Conservation (phyloP, 2,113 vertebrate species). For the Sinocyclocheilus grahami region DNA sequence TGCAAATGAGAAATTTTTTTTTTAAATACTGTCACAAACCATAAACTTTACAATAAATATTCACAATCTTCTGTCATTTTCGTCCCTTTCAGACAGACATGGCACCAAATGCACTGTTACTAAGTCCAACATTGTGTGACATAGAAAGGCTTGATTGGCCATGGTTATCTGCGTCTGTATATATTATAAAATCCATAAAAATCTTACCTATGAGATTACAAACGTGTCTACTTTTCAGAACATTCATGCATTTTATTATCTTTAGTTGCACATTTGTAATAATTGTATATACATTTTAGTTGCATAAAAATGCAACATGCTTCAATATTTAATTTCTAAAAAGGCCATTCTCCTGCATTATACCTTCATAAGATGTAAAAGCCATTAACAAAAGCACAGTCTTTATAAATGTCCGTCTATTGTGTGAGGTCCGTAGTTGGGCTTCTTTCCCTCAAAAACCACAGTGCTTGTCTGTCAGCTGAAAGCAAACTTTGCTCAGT, state of each 20-base stretch:
- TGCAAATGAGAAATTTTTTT: neutral
- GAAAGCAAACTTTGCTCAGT: neutral
- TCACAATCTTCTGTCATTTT: neutral
- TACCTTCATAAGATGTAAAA: neutral
- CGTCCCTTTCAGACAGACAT: neutral
- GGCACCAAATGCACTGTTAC: neutral
- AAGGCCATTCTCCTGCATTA: neutral
- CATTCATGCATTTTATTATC: neutral
- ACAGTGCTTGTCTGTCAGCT: neutral
- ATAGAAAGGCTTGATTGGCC: neutral
- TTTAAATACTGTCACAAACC: neutral
- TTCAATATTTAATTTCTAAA: neutral
- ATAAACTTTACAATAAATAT: neutral
- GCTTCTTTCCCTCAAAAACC: neutral
- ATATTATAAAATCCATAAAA: neutral
- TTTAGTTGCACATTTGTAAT: neutral
- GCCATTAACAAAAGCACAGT: neutral
- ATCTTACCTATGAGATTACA: neutral
- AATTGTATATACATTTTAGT: conserved; percentile 14
- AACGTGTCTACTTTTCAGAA: neutral
- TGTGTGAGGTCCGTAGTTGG: neutral
- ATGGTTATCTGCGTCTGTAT: neutral
- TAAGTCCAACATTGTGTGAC: neutral
- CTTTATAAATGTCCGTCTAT: neutral
- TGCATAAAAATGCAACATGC: neutral